Conservation (phyloP, 2,797 vertebrate species). For the Thamnophis elegans region DNA sequence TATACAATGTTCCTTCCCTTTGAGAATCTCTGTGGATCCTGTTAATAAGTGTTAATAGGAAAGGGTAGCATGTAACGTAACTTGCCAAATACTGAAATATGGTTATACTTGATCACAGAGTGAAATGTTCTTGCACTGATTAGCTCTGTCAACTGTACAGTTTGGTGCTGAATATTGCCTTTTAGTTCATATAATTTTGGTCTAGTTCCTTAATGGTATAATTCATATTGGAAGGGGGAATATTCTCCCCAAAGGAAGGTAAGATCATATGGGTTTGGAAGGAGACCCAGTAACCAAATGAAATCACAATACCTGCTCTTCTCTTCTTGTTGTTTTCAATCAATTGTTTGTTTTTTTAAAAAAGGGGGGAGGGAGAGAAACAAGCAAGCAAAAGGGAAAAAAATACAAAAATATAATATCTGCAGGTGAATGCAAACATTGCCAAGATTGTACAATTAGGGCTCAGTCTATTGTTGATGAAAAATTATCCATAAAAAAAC, state of each 20-base stretch:
- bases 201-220: too few species aligned
- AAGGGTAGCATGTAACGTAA: constrained; percentile 16
- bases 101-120: constrained; percentile 45
- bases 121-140: constrained; percentile 4
- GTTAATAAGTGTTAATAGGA: constrained; percentile 33
- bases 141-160: neutral
- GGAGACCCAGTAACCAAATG: neutral
- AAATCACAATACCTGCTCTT: neutral
- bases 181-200: neutral
- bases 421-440: neutral
- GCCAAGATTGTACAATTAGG: neutral
- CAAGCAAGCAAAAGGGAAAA: neutral
- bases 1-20: constrained; percentile 7
- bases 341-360: neutral
- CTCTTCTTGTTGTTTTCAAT: neutral
- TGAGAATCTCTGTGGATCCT: constrained; percentile 35
- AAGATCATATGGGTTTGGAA: neutral
- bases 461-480: neutral
- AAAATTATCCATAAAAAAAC: neutral
- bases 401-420: neutral
- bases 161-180: neutral
- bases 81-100: neutral
- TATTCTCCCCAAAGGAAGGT: too few species aligned
- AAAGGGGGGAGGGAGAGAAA: neutral
- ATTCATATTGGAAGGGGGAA: too few species aligned